phyloP scores from a whole-genome alignment of 2,797 vertebrate species.

The Acanthornis magna region DNA sequence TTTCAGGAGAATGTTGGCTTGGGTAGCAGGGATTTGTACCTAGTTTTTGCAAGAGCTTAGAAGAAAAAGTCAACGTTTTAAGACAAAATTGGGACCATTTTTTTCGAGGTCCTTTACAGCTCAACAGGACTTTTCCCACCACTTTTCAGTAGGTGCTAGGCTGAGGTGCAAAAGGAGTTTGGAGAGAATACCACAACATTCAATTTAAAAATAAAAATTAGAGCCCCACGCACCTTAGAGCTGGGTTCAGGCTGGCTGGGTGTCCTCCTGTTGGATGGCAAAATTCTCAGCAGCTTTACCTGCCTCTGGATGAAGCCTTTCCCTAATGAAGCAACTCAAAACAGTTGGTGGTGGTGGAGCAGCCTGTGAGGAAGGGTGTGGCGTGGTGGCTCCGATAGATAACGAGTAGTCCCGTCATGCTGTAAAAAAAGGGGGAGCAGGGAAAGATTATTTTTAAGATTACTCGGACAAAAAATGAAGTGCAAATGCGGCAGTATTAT shows the following conservation, averaged over 20 bases:
- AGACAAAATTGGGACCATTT: background rate
- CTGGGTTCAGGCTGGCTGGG: accelerated
- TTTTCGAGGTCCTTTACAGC: background rate
- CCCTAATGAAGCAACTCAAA: too few relatives aligned
- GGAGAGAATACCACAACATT: background rate
- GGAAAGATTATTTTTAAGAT: background rate
- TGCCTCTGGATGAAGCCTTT: background rate
- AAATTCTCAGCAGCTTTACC: accelerated
- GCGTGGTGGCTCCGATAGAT: accelerated
- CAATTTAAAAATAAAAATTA: background rate
- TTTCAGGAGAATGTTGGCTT: background rate
- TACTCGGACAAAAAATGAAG: background rate
- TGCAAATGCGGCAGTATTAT: background rate
- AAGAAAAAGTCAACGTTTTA: background rate
- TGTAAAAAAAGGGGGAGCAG: background rate
- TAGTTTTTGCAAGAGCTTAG: background rate
- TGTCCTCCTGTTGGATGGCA: accelerated
- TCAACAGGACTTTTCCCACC: too few relatives aligned
- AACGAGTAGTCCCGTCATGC: background rate
- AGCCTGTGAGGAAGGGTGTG: background rate
- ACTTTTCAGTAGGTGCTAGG: accelerated
- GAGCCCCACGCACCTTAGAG: too few relatives aligned
- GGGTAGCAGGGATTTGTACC: background rate
- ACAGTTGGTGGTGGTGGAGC: background rate
- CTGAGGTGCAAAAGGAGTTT: accelerated